Base-by-base conservation (phyloP, 2,797 vertebrate genomes). In the Lagocephalus sceleratus region DNA sequence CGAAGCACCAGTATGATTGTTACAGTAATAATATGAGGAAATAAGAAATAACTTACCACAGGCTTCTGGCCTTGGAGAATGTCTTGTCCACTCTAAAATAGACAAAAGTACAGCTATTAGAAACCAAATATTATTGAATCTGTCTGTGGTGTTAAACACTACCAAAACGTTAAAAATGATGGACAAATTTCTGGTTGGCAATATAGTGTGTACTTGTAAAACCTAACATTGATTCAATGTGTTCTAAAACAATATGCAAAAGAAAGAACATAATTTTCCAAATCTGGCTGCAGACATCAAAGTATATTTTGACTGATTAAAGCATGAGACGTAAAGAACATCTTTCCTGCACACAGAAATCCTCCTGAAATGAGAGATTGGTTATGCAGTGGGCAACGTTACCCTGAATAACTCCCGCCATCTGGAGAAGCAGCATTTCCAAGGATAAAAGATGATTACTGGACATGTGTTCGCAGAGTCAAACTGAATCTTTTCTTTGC, bases 31-130 rank as follows among this genome's bases (percentile, higher is more conserved):
- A 47, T 40, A 40, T 26, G 22, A 25, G 56, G n/a, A n/a, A 56
- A 25, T 2, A 32, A 47, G 3, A 15, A 11, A 55, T 58, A 45
- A 88, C 90, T 90, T 73, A 92, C 91, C 90, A 92, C 59, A 78
- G 47, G 65, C 86, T 87, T 73, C 90, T 87, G 69, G 89, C 81
- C 71, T 84, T 91, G 74, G 89, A 81, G 73, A 92, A 92, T 16
- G 90, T 88, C 84, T 90, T 92, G 82, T 92, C 91, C 70, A 91
- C 89, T 65, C 91, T 92, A 73, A 49, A 85, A 19, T 61, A 68
- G 1, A 75, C 6, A 57, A 40, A 52, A 15, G n/a, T 0, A 53
- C 8, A 51, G 14, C 2, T n/a, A 17, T 62, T 68, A 57, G 1
- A 29, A 60, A 51, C 3, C 47, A 3, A 14, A 14, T 0, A 32